phyloP scores from a whole-genome alignment of 2,113 vertebrate species.

The Mormyrus iriodes region DNA sequence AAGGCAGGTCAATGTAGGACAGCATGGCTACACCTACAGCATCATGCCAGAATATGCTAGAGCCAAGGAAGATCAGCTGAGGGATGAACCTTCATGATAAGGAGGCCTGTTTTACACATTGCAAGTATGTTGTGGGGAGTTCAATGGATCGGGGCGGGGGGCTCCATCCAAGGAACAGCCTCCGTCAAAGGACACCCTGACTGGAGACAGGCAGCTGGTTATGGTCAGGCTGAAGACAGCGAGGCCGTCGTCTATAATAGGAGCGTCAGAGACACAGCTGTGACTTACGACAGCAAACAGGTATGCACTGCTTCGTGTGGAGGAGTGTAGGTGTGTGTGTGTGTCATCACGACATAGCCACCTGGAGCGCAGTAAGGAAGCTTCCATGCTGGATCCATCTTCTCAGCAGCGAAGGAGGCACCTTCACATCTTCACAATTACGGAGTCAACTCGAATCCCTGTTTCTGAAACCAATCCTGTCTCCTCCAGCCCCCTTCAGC shows the following conservation, averaged over 20 bases:
- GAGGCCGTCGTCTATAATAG: background rate
- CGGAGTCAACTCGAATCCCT: slow-evolving; percentile 25
- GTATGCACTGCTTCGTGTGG: background rate
- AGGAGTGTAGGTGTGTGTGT: background rate
- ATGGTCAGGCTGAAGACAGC: background rate
- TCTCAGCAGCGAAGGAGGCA: background rate
- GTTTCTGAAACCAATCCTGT: background rate
- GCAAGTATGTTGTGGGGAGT: background rate
- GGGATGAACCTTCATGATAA: background rate
- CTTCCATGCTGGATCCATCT: background rate
- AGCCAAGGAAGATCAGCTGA: background rate
- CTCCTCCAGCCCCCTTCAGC: background rate
- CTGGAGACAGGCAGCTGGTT: background rate
- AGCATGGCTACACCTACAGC: background rate
- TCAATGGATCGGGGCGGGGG: background rate
- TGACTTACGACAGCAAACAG: background rate
- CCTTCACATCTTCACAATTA: background rate
- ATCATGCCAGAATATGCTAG: background rate
- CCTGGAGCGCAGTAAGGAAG: background rate
- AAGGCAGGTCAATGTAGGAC: background rate
- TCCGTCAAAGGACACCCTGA: background rate
- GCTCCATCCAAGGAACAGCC: background rate
- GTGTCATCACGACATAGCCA: background rate
- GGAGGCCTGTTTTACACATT: no score
- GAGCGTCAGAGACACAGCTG: background rate